Evolutionary conservation across 2,113 vertebrate genomes (phyloP).

Genomic region (Syngnathoides biaculeatus): DNA sequence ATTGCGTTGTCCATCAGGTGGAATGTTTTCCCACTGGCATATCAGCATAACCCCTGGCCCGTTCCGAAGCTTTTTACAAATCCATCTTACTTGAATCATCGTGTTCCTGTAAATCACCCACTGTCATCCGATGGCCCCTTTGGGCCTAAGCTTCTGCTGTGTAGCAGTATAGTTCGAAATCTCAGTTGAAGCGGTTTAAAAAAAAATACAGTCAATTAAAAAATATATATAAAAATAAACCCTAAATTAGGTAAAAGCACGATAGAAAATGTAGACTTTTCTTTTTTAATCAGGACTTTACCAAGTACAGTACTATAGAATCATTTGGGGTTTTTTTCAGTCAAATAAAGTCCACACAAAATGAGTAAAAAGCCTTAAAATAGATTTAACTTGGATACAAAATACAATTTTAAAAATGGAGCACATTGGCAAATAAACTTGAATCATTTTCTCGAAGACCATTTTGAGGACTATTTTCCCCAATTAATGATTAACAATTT

Average conservation of each 20-base stretch:
- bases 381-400: too few relatives aligned
- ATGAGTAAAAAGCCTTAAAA: too few relatives aligned
- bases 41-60: slow-evolving; percentile 31
- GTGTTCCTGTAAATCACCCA: slow-evolving; percentile 25
- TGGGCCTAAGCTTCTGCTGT: slow-evolving; percentile 1
- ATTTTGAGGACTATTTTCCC: background rate
- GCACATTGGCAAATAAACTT: background rate
- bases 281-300: background rate
- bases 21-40: slow-evolving; percentile 11
- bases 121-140: background rate
- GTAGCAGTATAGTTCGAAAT: background rate
- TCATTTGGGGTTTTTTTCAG: too few relatives aligned
- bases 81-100: background rate
- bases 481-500: background rate
- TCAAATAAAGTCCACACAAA: too few relatives aligned
- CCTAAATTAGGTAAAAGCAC: too few relatives aligned
- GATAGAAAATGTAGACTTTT: background rate
- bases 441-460: too few relatives aligned
- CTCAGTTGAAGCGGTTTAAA: too few relatives aligned
- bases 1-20: background rate
- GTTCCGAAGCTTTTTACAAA: slow-evolving; percentile 1
- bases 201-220: too few relatives aligned
- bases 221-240: too few relatives aligned
- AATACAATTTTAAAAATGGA: background rate
- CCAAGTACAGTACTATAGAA: background rate